phyloP scores from a whole-genome alignment of 2,797 vertebrate species.

The Coranthus polyacanthus region DNA sequence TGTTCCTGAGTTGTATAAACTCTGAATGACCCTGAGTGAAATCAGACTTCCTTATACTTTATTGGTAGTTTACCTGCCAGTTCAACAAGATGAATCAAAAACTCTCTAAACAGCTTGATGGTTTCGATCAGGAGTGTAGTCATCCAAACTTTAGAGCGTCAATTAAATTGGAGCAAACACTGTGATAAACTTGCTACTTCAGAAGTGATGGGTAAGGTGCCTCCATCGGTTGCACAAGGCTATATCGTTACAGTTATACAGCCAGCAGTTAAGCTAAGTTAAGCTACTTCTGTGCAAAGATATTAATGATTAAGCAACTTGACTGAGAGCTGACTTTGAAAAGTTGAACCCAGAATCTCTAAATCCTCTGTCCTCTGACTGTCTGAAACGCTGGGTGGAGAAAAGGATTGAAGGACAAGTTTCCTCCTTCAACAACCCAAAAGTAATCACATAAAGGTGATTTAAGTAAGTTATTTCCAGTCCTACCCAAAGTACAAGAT shows the following conservation, averaged over 20 bases:
- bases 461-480: slow-evolving; percentile 6
- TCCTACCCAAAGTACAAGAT: neutral
- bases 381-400: slow-evolving; percentile 22
- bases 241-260: neutral
- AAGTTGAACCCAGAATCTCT: neutral
- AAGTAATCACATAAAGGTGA: slow-evolving; percentile 4
- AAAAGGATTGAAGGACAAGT: neutral
- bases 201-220: neutral
- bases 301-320: slow-evolving; percentile 25
- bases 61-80: neutral
- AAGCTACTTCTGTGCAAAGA: slow-evolving; percentile 20
- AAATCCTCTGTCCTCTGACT: slow-evolving; percentile 3
- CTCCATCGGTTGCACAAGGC: neutral
- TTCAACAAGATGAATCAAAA: slow-evolving; percentile 4
- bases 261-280: neutral
- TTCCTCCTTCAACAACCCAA: neutral
- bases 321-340: neutral
- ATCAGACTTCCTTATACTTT: neutral
- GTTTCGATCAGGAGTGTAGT: neutral
- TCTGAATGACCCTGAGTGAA: neutral
- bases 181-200: neutral
- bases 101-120: neutral
- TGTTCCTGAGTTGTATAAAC: neutral
- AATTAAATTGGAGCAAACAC: neutral
- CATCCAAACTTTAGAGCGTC: neutral